Base-by-base conservation (phyloP, 2,888 invertebrate genomes). In the Tiliacea aurago region DNA sequence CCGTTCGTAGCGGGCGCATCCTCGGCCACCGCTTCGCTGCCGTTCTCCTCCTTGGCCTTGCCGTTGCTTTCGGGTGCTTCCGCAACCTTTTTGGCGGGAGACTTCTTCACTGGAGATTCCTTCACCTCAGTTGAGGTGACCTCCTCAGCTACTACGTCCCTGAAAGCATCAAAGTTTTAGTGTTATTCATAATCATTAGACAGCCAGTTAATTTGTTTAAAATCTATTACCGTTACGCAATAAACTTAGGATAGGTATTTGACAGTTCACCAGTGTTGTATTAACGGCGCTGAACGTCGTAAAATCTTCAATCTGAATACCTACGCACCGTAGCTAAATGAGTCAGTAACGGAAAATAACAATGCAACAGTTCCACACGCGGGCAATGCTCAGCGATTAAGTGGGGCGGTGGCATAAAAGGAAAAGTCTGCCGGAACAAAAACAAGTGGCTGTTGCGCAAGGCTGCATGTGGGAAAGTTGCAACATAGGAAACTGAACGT, bases 21-120 rank as follows among this genome's bases (percentile, higher is more conserved):
- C 62, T 94, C 94, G 0, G 92, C 88, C 4, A 92, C 93, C 53
- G 94, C 95, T 23, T 93, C 94, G 28, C 93, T 94, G 61, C 95
- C 95, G 73, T 96, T 96, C 85, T 95, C 94, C 77, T 92, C 94
- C 78, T 95, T 95, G 56, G 78, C 79, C 18, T 75, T 75, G 85
- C 96, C 85, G 43, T 96, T 96, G 87, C 96, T 96, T 84, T 96
- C 95, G 37, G 92, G 89, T 13, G 87, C 92, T 77, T 96, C 96
- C 0, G 90, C 78, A 6, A 78, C 94, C 89, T 97, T 97, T 89
- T 96, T 96, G 73, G 93, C 93, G 20, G 96, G 96, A 33, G 96
- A 95, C 86, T 96, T 96, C 89, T 96, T 96, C 11, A 96, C 95
- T 83, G 96, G 96, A 10, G 96, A 96, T 86, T 96, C 96, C 84